Base-by-base conservation (phyloP, 2,888 invertebrate species). In the Frankliniella intonsa region DNA sequence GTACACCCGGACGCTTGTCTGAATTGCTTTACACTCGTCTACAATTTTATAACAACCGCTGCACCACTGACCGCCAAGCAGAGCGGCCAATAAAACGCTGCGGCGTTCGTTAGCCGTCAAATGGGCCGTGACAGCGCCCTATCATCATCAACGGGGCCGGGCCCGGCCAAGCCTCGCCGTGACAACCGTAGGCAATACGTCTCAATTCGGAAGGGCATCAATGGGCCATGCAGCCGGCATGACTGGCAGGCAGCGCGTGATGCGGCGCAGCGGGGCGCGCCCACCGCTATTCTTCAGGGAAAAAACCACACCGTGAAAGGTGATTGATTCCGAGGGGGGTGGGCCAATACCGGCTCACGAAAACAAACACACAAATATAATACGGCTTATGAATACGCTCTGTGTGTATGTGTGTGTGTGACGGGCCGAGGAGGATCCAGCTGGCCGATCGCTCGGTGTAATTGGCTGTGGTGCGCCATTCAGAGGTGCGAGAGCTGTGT, bases 221-320 rank as follows among this genome's bases (percentile, higher is more conserved):
- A 76, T 25, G 69, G 69, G n/a, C 3, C 69, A n/a, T 65, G n/a
- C 55, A 22, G 12, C 25, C 69, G 69, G 69, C 69, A 25, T 76
- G 69, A 76, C 69, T 76, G 69, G 69, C 69, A 76, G 69, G 69
- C 25, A 76, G 25, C 22, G 69, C 22, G 25, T 22, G 62, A 17
- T 62, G 62, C 62, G 62, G 38, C 62, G 5, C 62, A 22, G 25
- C 9, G 25, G 25, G 62, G 19, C 62, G 19, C 19, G 62, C 62
- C 55, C 55, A 55, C 55, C 62, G 69, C 69, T 76, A 76, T 76
- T 76, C 69, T 76, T 76, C 69, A 22, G 22, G 38, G 5, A 22
- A 25, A 76, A 76, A 22, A 76, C 25, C 69, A 38, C 38, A 76
- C 69, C 69, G 69, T 76, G 69, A 76, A 25, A 76, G 12, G 69